phyloP scores from a whole-genome alignment of 2,113 vertebrate genomes.

The Phylloscopus whistleri region DNA sequence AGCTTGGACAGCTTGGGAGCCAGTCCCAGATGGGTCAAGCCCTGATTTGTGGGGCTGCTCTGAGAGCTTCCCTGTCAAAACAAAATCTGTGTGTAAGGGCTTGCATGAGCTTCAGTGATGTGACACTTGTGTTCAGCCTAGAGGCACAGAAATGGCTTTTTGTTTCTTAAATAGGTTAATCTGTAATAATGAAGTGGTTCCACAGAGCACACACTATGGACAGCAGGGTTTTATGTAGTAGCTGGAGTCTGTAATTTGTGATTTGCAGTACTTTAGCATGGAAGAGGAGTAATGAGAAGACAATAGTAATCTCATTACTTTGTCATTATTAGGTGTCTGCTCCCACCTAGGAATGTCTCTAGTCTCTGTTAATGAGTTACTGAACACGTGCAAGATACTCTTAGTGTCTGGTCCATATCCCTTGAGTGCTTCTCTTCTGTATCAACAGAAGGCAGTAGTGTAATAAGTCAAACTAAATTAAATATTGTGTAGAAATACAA shows the following conservation, averaged over 20 bases:
- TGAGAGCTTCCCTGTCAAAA: background rate
- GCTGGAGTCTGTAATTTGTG: background rate
- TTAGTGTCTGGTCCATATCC: background rate
- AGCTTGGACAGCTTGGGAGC: background rate
- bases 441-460: background rate
- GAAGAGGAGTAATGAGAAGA: background rate
- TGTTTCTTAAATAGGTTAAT: background rate
- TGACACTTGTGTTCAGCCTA: background rate
- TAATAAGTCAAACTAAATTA: background rate
- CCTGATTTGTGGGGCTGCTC: background rate
- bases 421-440: background rate
- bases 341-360: background rate
- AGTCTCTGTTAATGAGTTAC: background rate
- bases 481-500: background rate
- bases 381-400: background rate
- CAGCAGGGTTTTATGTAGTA: background rate
- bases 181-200: background rate
- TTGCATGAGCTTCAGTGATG: background rate
- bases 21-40: background rate
- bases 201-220: rapidly evolving
- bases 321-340: background rate
- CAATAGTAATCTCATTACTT: background rate
- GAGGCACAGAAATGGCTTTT: background rate
- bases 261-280: background rate
- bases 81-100: background rate